phyloP scores from a whole-genome alignment of 1,140 invertebrate species.

The Galendromus occidentalis region DNA sequence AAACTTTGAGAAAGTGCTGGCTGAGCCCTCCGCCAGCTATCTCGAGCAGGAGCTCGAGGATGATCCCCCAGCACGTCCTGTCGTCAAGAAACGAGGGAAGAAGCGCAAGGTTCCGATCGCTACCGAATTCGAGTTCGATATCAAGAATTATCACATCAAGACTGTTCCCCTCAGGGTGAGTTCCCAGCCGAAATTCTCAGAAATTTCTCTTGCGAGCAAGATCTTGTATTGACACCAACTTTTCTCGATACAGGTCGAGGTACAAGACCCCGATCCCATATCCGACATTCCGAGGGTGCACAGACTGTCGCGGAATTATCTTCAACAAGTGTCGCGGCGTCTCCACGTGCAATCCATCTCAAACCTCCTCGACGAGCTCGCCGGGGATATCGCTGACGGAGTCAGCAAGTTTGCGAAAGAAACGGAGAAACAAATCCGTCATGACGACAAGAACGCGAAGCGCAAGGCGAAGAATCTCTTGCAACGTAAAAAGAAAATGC shows the following conservation, averaged over 20 bases:
- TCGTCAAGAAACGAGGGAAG: neutral
- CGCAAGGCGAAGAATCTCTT: conserved; percentile 48
- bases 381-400: conserved; percentile 12
- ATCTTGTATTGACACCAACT: no score
- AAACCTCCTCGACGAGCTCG: conserved; percentile 25
- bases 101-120: neutral
- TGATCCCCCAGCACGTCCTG: neutral
- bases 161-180: neutral
- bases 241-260: neutral
- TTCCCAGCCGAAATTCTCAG: neutral
- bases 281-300: neutral
- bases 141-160: neutral
- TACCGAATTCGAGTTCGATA: neutral
- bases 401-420: conserved; percentile 14
- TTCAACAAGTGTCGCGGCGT: neutral
- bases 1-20: neutral
- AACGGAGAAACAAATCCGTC: conserved; percentile 22
- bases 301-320: neutral
- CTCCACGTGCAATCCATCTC: neutral
- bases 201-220: no score
- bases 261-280: neutral
- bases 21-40: neutral
- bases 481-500: conserved; percentile 54
- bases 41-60: neutral
- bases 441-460: conserved; percentile 50